Evolutionary conservation across 2,113 vertebrate species (phyloP).

Genomic region (Eurystomus gularis): DNA sequence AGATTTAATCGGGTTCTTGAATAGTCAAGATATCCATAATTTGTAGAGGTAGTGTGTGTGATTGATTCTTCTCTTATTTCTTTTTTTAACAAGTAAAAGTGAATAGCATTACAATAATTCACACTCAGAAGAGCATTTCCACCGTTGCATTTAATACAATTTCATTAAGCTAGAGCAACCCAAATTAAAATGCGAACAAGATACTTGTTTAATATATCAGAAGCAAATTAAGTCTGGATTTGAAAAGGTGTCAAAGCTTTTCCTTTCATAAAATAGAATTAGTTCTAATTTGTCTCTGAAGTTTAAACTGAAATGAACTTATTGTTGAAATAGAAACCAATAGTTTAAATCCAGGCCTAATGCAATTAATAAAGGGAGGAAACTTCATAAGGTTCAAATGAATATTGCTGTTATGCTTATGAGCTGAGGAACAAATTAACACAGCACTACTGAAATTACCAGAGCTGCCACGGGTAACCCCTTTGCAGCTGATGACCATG

Average conservation of each 20-base stretch:
- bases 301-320: neutral
- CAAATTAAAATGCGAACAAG: conserved; percentile 28
- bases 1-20: neutral
- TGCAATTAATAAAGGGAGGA: neutral
- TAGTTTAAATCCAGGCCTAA: neutral
- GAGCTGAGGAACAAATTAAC: neutral
- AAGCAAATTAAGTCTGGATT: conserved; percentile 34
- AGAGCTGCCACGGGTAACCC: neutral
- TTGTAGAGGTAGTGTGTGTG: neutral
- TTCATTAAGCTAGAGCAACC: conserved; percentile 1
- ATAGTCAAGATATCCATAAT: neutral
- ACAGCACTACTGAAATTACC: neutral
- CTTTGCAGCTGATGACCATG: neutral
- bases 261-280: conserved; percentile 34
- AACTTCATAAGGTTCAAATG: neutral
- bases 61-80: neutral
- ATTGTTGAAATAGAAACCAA: neutral
- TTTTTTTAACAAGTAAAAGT: neutral
- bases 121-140: neutral
- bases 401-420: neutral
- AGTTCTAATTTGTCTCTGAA: conserved; percentile 9
- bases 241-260: conserved; percentile 27
- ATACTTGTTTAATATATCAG: conserved; percentile 18
- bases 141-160: neutral
- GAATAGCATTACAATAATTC: neutral